Evolutionary conservation across 2,888 invertebrate genomes (phyloP), one percentile per base, ranked within the genome.

Genomic region (Heliconius ismenius): DNA sequence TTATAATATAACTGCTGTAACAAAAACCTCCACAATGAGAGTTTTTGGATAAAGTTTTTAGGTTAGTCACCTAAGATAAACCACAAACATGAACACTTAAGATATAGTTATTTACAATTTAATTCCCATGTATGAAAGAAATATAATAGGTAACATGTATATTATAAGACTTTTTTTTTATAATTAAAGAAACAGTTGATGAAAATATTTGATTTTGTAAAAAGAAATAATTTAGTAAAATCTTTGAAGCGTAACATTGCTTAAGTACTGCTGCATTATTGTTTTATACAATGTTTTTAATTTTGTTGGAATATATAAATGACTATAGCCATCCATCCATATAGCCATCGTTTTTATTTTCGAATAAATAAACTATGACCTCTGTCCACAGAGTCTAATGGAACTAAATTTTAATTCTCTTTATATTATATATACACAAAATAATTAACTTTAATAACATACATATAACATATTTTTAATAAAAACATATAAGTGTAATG

Each of bases 401-500:
- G 21, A 49, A 49, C 2, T 21, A 49, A 49, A 49, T 58, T 58
- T 11, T 10, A 58, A 11, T 4, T 58, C n/a, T n/a, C 10, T 10
- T 11, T 58, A 58, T 58, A n/a, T 58, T 10, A 11, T 58, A 58
- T 58, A 58, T 7, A 49, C 7, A 49, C 18, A 49, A 49, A 32
- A 49, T 49, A 18, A 49, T 49, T 49, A 21, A 49, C 58, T 10
- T 58, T 58, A 58, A 7, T 26, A 72, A 36, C 63, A 49, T 39
- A 76, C 63, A 70, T 67, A 26, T 65, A 54, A 39, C 24, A 39
- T 3, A n/a, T 58, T 58, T 21, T 58, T 13, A 24, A 15, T 67
- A 67, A 39, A 67, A 39, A 67, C 67, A 69, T 28, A 24, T 43
- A 63, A 26, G 21, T 62, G 60, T 62, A 73, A 73, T 73, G 73